Conservation (phyloP, 2,888 invertebrate genomes). For the Apotomis turbidana region DNA sequence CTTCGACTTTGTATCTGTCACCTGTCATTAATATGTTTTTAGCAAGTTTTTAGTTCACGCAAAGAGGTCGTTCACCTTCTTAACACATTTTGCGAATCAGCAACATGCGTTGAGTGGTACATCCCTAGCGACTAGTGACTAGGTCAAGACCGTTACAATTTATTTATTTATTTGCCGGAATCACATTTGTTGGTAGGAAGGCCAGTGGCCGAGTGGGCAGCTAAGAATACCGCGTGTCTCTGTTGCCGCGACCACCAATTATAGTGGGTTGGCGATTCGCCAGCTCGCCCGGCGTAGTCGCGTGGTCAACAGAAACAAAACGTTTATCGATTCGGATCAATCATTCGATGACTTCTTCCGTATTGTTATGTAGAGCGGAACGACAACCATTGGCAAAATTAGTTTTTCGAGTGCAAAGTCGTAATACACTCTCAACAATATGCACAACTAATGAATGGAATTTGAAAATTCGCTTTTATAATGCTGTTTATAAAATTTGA, state of each 20-base stretch:
- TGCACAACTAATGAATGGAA: not conserved
- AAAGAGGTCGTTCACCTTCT: slow-evolving; percentile 59
- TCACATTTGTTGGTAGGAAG: slow-evolving; percentile 65
- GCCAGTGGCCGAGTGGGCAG: slow-evolving; percentile 79
- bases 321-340: slow-evolving; percentile 71
- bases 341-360: slow-evolving; percentile 54
- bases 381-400: slow-evolving; percentile 19
- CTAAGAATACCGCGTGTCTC: slow-evolving; percentile 88
- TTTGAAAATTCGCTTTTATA: too few species aligned
- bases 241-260: slow-evolving; percentile 90
- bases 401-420: slow-evolving; percentile 8
- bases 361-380: slow-evolving; percentile 41
- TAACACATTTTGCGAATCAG: slow-evolving; percentile 45
- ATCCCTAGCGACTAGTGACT: slow-evolving; percentile 62
- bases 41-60: slow-evolving; percentile 31
- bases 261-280: slow-evolving; percentile 92
- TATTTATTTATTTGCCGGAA: slow-evolving; percentile 64
- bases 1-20: slow-evolving; percentile 24
- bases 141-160: slow-evolving; percentile 73
- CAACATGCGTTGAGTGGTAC: slow-evolving; percentile 48
- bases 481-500: too few species aligned
- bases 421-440: slow-evolving; percentile 1
- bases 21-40: slow-evolving; percentile 43
- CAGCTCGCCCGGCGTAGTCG: slow-evolving; percentile 80
- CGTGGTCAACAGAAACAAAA: slow-evolving; percentile 71